Evolutionary conservation across 2,113 vertebrate species (phyloP).

Genomic region (Brachirus orientalis): DNA sequence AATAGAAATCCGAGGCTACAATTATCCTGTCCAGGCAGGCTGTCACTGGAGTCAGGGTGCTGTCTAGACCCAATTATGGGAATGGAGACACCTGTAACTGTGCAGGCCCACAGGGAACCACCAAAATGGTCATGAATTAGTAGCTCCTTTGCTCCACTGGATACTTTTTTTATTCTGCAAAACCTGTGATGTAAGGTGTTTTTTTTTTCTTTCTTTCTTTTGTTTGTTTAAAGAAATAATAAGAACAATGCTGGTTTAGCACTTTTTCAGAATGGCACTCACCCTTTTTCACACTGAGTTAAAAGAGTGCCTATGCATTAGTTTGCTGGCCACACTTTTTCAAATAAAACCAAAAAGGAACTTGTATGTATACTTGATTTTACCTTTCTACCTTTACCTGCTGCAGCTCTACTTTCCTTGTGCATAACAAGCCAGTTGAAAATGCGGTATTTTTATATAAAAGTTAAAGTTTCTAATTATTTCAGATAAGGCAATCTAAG

Average conservation of each 20-base stretch:
- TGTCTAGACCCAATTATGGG: conserved; percentile 68
- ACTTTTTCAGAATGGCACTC: conserved; percentile 15
- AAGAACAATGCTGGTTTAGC: conserved; percentile 6
- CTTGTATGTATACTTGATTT: no score
- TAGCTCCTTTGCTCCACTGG: background rate
- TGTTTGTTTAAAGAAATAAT: no score
- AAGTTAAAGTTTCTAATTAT: background rate
- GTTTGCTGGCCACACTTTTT: background rate
- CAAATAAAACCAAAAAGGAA: no score
- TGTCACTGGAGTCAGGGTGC: conserved; percentile 72
- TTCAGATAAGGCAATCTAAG: background rate
- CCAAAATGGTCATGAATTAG: background rate
- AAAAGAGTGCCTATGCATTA: conserved; percentile 10
- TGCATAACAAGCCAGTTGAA: no score
- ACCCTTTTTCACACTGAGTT: background rate
- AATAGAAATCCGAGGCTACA: conserved; percentile 75
- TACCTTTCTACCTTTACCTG: no score
- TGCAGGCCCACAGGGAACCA: conserved; percentile 20
- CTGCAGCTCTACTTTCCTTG: no score
- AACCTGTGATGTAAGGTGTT: background rate
- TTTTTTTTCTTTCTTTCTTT: no score
- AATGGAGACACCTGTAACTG: conserved; percentile 59
- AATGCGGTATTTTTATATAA: no score
- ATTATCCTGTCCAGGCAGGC: conserved; percentile 71
- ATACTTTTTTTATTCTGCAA: no score